phyloP scores from a whole-genome alignment of 2,113 vertebrate genomes.

The Oxyura jamaicensis region DNA sequence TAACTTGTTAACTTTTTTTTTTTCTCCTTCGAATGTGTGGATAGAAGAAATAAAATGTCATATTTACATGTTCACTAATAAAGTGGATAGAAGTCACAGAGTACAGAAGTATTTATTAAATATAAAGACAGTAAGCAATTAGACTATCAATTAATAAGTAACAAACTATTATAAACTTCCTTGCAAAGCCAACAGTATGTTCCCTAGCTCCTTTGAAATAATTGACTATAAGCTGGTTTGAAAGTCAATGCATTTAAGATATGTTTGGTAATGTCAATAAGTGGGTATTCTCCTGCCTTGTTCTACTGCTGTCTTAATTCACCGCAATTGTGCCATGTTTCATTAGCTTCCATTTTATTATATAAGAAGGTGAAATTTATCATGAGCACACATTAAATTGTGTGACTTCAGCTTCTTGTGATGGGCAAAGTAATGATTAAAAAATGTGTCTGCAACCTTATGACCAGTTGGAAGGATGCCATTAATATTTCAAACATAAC shows the following conservation, averaged over 20 bases:
- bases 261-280: not conserved
- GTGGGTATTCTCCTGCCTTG: not conserved
- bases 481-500: not conserved
- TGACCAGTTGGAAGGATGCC: constrained; percentile 2
- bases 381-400: not conserved
- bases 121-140: not conserved
- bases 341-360: constrained; percentile 36
- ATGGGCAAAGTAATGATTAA: not conserved
- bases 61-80: not conserved
- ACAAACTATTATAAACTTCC: not conserved
- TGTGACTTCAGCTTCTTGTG: not conserved
- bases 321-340: not conserved
- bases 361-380: constrained; percentile 11
- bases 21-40: not conserved
- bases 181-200: not conserved
- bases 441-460: constrained; percentile 14
- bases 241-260: not conserved
- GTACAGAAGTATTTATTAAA: not conserved
- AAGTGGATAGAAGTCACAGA: not conserved
- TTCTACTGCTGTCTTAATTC: not conserved
- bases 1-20: not conserved
- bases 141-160: not conserved
- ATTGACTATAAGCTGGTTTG: constrained; percentile 10
- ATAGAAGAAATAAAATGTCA: not conserved
- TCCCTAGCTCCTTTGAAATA: constrained; percentile 4